A percentile compares a stretch with the other conserved stretches of the same genome.
These are phyloP conservation scores for Eumaeus atala DNA, from an alignment of 1,140 invertebrate genomes.

Conservation along the genomic window DNA sequence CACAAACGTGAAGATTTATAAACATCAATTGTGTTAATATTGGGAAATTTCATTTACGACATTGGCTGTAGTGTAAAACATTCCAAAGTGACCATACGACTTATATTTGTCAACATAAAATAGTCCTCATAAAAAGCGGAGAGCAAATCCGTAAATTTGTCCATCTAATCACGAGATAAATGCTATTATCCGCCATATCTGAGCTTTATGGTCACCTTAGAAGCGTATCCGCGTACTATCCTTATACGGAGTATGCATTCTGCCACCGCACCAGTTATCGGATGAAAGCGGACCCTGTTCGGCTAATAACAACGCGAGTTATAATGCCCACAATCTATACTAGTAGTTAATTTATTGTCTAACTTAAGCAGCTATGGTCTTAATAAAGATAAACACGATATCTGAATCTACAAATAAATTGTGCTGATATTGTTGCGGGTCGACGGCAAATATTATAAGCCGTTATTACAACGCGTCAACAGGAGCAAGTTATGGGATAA, in stretches of 20 bases:
- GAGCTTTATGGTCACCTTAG: constrained; percentile 33
- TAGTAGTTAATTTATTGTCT: constrained; percentile 39
- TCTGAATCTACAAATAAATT: constrained; percentile 37
- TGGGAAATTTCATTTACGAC: neutral
- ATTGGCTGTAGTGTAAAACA: neutral
- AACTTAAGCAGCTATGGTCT: constrained; percentile 38
- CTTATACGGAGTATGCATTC: constrained; percentile 51
- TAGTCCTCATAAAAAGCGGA: neutral
- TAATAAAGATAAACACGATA: constrained; percentile 44
- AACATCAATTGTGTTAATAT: too few species aligned
- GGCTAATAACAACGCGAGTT: constrained; percentile 46
- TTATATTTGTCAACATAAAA: constrained; percentile 18
- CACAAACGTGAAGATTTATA: neutral
- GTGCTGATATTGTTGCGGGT: constrained; percentile 27
- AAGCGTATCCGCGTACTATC: constrained; percentile 40
- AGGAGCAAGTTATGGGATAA: too few species aligned
- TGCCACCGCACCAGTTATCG: constrained; percentile 52
- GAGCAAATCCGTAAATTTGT: constrained; percentile 8
- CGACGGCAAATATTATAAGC: too few species aligned
- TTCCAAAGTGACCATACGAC: neutral
- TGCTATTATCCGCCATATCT: constrained; percentile 10
- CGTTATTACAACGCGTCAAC: too few species aligned
- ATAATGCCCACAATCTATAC: constrained; percentile 37
- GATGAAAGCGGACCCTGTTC: constrained; percentile 47
- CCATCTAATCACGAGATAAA: constrained; percentile 8